Evolutionary conservation across 2,797 vertebrate genomes (phyloP).

Genomic region (Lateolabrax maculatus): DNA sequence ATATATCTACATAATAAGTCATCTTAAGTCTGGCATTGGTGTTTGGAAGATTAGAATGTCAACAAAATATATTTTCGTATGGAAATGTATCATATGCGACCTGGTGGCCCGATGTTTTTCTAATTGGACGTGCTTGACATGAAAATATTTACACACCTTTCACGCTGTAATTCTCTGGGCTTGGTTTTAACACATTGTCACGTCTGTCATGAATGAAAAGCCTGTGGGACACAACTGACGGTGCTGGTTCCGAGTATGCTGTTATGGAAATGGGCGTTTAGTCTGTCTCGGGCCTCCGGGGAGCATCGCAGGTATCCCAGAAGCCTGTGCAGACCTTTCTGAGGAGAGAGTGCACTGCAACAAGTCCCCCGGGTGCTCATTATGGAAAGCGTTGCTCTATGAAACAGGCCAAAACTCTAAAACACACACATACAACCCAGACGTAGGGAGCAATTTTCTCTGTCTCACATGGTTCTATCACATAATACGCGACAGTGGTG

Average conservation of each 20-base stretch:
- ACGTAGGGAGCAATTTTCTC: slow-evolving; percentile 36
- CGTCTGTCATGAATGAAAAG: slow-evolving; percentile 10
- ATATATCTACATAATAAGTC: not conserved
- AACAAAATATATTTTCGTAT: not conserved
- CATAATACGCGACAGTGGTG: slow-evolving; percentile 11
- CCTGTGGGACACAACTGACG: slow-evolving; percentile 14
- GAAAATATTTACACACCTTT: slow-evolving; percentile 34
- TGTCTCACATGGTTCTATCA: slow-evolving; percentile 25
- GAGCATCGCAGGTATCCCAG: slow-evolving; percentile 61
- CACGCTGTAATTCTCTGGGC: not conserved
- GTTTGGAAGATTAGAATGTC: too few species aligned
- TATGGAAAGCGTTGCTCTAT: slow-evolving; percentile 51
- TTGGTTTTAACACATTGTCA: not conserved
- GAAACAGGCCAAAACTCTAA: slow-evolving; percentile 36
- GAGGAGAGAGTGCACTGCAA: slow-evolving; percentile 40
- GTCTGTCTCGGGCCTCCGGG: slow-evolving; percentile 33
- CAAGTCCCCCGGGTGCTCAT: slow-evolving; percentile 71
- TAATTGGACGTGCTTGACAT: slow-evolving; percentile 32
- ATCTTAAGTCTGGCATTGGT: too few species aligned
- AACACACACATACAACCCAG: slow-evolving; percentile 43
- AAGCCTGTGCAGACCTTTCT: slow-evolving; percentile 59
- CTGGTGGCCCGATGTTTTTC: slow-evolving; percentile 7
- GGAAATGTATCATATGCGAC: not conserved
- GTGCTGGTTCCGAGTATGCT: slow-evolving; percentile 28
- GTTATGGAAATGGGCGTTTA: slow-evolving; percentile 66